Evolutionary conservation across 2,113 vertebrate species (phyloP).

Genomic region (Tetraodon nigroviridis): DNA sequence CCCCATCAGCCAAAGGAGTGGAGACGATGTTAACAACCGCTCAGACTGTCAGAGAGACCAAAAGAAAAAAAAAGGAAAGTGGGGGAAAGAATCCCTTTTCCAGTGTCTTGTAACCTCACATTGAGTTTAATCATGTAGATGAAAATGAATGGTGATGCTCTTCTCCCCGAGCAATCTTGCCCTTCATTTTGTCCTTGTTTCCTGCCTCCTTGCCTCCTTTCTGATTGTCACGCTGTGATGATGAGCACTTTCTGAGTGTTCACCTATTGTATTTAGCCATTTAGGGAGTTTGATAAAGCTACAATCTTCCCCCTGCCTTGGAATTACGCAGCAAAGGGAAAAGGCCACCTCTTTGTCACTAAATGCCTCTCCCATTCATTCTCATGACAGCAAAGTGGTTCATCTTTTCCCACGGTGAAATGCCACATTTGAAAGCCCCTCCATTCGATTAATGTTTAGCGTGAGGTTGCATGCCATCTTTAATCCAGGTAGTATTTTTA

Average conservation of each 20-base stretch:
- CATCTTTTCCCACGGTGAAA: slow-evolving; percentile 68
- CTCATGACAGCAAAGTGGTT: slow-evolving; percentile 67
- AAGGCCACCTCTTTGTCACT: slow-evolving; percentile 72
- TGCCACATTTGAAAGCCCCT: slow-evolving; percentile 73
- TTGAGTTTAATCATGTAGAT: slow-evolving; percentile 16
- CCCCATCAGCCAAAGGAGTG: slow-evolving; percentile 46
- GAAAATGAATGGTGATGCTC: slow-evolving; percentile 4
- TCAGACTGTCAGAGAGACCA: slow-evolving; percentile 29
- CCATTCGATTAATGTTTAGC: slow-evolving; percentile 75
- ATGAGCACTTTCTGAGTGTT: slow-evolving; percentile 45
- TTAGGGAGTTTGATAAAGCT: slow-evolving; percentile 61
- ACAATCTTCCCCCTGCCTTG: slow-evolving; percentile 18
- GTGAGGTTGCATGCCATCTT: slow-evolving; percentile 59
- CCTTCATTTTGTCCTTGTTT: slow-evolving; percentile 1
- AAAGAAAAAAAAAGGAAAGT: slow-evolving; percentile 4
- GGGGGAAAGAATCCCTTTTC: neutral
- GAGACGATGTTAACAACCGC: slow-evolving; percentile 56
- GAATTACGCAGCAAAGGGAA: slow-evolving; percentile 61
- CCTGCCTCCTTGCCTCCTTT: neutral
- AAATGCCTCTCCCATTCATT: slow-evolving; percentile 71
- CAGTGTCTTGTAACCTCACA: neutral
- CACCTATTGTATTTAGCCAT: slow-evolving; percentile 48
- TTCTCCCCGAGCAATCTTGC: neutral
- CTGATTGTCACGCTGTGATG: slow-evolving; percentile 23
- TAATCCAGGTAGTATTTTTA: slow-evolving; percentile 63